A percentile compares a stretch with the other conserved stretches of the same genome.
Conservation (phyloP, 1,140 invertebrate genomes). For the Ganaspis sp. region DNA sequence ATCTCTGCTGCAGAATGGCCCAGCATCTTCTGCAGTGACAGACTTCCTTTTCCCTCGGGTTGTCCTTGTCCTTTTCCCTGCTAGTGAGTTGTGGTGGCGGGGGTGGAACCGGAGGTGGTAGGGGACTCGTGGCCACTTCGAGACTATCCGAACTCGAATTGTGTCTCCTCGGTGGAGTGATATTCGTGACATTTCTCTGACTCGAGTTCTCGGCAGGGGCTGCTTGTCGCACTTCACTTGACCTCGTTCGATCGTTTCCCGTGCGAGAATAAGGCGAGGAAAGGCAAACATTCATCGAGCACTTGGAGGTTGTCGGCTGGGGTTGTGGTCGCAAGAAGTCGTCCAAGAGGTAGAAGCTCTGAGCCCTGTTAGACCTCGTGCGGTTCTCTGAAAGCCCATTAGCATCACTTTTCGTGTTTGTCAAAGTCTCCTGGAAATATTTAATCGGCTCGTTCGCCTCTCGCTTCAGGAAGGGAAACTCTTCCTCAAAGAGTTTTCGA, state of each 20-base stretch:
- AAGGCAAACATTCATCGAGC: slow-evolving; percentile 63
- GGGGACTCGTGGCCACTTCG: slow-evolving; percentile 73
- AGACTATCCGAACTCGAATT: slow-evolving; percentile 75
- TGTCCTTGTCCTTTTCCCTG: slow-evolving; percentile 54
- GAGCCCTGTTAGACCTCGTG: slow-evolving; percentile 69
- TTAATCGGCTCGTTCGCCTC: slow-evolving; percentile 42
- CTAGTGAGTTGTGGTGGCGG: slow-evolving; percentile 67
- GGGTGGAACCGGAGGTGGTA: slow-evolving; percentile 74
- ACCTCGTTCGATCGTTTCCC: slow-evolving; percentile 54
- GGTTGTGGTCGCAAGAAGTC: slow-evolving; percentile 76
- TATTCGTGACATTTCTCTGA: slow-evolving; percentile 66
- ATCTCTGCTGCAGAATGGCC: slow-evolving; percentile 69
- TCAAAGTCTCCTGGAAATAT: slow-evolving; percentile 36
- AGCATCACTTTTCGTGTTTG: slow-evolving; percentile 43
- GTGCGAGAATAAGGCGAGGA: slow-evolving; percentile 54
- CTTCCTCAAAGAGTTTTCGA: slow-evolving; percentile 62
- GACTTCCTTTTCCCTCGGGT: slow-evolving; percentile 65
- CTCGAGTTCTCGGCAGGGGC: background rate
- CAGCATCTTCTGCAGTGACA: slow-evolving; percentile 73
- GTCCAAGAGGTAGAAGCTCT: slow-evolving; percentile 77
- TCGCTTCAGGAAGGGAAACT: slow-evolving; percentile 39
- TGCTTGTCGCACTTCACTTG: slow-evolving; percentile 53
- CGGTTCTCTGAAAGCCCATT: slow-evolving; percentile 52
- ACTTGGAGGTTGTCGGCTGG: slow-evolving; percentile 60
- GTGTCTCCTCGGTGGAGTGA: slow-evolving; percentile 73